Percentiles rank a stretch among this genome's conserved stretches.
These are phyloP conservation scores for Lichenostomus cassidix DNA, from an alignment of 2,113 vertebrate genomes.

Conservation along the genomic window DNA sequence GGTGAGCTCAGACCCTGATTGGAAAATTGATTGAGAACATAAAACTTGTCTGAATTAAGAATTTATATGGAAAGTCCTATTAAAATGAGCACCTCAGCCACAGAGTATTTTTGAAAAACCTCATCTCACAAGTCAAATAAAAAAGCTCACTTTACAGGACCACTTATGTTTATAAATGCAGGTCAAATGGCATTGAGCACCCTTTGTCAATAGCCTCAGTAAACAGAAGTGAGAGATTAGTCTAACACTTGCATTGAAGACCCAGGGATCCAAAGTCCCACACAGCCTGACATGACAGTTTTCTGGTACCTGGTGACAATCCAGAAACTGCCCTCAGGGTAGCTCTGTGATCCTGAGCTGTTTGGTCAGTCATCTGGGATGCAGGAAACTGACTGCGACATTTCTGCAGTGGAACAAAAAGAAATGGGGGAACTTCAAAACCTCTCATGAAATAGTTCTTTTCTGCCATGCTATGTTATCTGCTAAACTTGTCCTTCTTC, in stretches of 20 bases:
- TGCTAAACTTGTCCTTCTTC: not conserved
- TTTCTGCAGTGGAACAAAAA: slow-evolving; percentile 5
- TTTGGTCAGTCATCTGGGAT: slow-evolving; percentile 25
- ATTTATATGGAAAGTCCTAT: not conserved
- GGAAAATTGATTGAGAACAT: not conserved
- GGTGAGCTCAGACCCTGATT: not conserved
- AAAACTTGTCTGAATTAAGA: not conserved
- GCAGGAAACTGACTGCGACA: not conserved
- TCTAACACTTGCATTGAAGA: not conserved
- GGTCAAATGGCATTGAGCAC: not conserved
- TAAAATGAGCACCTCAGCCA: not conserved
- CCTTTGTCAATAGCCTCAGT: not conserved
- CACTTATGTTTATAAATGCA: not conserved
- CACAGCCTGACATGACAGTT: slow-evolving; percentile 9
- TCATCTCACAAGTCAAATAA: not conserved
- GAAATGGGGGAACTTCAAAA: not conserved
- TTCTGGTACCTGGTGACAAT: slow-evolving; percentile 46
- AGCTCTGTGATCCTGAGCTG: not conserved
- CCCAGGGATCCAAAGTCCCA: not conserved
- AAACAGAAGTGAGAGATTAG: not conserved
- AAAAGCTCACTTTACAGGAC: not conserved
- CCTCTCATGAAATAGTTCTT: not conserved
- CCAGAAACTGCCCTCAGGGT: not conserved
- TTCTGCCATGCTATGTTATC: slow-evolving; percentile 1
- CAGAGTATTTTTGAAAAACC: not conserved